These are phyloP conservation scores for Orius insidiosus DNA, from an alignment of 1,140 invertebrate genomes.

Conservation along the genomic window DNA sequence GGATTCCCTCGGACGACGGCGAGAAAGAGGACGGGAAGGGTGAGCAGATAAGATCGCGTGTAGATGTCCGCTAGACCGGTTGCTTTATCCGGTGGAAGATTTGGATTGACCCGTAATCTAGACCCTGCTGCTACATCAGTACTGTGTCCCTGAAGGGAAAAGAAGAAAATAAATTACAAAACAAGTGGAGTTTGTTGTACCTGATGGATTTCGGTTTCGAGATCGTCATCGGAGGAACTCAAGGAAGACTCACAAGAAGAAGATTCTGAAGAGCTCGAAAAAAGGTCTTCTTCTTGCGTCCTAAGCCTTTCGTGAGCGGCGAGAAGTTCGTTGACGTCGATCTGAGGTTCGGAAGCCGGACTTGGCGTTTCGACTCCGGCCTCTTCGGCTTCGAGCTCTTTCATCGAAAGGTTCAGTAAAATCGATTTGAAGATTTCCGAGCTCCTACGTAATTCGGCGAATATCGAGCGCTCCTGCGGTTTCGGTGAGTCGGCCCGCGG, in stretches of 20 bases:
- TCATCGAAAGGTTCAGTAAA: constrained; percentile 26
- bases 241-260: constrained; percentile 18
- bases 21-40: constrained; percentile 34
- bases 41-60: constrained; percentile 30
- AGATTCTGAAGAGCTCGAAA: constrained; percentile 16
- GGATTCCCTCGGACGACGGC: constrained; percentile 33
- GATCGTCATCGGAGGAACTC: constrained; percentile 16
- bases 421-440: constrained; percentile 29
- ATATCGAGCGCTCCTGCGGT: constrained; percentile 23
- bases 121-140: constrained; percentile 17
- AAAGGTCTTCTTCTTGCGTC: constrained; percentile 18
- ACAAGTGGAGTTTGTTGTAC: neutral
- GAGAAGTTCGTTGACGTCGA: constrained; percentile 24
- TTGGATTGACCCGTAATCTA: constrained; percentile 23
- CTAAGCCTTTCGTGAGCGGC: constrained; percentile 25
- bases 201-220: constrained; percentile 7
- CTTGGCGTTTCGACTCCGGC: constrained; percentile 2
- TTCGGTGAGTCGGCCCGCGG: constrained; percentile 19
- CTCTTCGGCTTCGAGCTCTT: constrained; percentile 20
- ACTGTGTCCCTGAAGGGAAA: constrained; percentile 14
- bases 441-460: constrained; percentile 27
- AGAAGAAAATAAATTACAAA: neutral
- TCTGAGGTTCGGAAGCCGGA: constrained; percentile 14
- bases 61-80: constrained; percentile 27
- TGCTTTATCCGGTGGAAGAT: constrained; percentile 21